Base-by-base conservation (phyloP, 1,140 invertebrate species). In the Hypsibius dujardini region DNA sequence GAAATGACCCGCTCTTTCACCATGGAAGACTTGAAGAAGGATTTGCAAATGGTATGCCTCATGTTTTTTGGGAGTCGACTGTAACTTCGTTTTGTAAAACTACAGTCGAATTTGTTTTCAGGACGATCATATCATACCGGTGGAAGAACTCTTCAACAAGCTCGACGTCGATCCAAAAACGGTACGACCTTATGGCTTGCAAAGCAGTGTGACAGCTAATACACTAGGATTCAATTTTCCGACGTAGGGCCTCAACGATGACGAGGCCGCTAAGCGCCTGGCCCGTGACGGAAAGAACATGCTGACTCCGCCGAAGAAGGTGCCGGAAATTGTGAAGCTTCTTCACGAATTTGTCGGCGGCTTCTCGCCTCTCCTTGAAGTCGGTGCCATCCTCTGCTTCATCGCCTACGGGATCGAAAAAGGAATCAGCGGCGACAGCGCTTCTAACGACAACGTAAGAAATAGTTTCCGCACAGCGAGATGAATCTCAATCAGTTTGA, bases 111-210 rank as follows among this genome's bases (percentile, higher is more conserved):
- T 59, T 73, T 69, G 12, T 73, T 74, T 74, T 70, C 71, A 79
- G 79, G 94, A 98, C 82, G 92, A 90, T 83, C 95, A 98, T 84
- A 95, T 91, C 86, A 88, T 98, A 79, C 85, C 91, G 79, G 86
- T 94, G 75, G 91, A 96, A 82, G 93, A 98, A 83, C 84, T 98
- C 75, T 95, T 92, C 83, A 87, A 90, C 83, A 86, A 92, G 84
- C 90, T 95, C 84, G 87, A 89, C 78, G 91, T 92, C 79, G 90
- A 97, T 83, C 90, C 91, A 75, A 89, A 92, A 83, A 91, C 88
- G 84, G 92, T 93, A 84, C 88, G 86, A n/a, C n/a, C 3, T 12
- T 42, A 67, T 12, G 3, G 62, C 42, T 40, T 42, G 12, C 40
- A 3, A 15, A 15, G 12, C 12, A 15, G 7, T 42, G 12, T 7